phyloP scores from a whole-genome alignment of 2,113 vertebrate species.

The Sinocyclocheilus anshuiensis region DNA sequence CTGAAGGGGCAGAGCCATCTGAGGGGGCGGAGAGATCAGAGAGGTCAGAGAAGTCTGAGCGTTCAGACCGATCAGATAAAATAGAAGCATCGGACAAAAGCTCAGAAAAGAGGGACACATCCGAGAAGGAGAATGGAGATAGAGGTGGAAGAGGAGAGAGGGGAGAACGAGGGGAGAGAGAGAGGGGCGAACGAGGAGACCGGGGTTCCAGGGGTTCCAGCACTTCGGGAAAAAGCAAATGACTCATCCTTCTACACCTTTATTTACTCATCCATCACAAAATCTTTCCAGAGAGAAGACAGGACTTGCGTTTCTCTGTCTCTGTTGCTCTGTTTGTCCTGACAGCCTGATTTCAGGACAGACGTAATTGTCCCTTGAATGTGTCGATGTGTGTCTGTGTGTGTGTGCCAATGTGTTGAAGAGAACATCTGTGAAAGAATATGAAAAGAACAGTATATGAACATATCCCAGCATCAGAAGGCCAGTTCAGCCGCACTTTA shows the following conservation, averaged over 20 bases:
- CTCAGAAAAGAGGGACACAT: conserved; percentile 77
- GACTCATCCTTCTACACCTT: conserved; percentile 60
- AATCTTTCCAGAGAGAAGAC: conserved; percentile 42
- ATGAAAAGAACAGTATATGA: not conserved
- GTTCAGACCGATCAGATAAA: conserved; percentile 74
- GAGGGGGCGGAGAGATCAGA: conserved; percentile 70
- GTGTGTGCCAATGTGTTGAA: conserved; percentile 28
- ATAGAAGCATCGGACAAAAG: conserved; percentile 75
- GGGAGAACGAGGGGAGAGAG: conserved; percentile 65
- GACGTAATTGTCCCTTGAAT: conserved; percentile 8
- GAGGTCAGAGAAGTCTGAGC: conserved; percentile 61
- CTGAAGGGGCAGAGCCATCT: conserved; percentile 73
- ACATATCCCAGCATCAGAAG: conserved; percentile 27
- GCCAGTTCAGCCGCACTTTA: conserved; percentile 16
- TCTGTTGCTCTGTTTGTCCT: conserved; percentile 35
- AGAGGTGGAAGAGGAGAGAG: conserved; percentile 65
- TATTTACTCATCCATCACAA: conserved; percentile 44
- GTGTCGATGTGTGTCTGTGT: conserved; percentile 31
- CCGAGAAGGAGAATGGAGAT: conserved; percentile 65
- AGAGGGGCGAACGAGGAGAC: conserved; percentile 64
- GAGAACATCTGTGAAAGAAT: conserved; percentile 5
- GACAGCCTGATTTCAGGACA: conserved; percentile 23
- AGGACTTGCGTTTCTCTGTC: conserved; percentile 35
- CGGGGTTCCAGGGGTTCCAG: conserved; percentile 78
- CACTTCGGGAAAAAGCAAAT: conserved; percentile 79